A percentile compares a stretch with the other conserved stretches of the same genome.
Conservation (phyloP, 2,888 invertebrate species). For the Ypsolopha scabrella region DNA sequence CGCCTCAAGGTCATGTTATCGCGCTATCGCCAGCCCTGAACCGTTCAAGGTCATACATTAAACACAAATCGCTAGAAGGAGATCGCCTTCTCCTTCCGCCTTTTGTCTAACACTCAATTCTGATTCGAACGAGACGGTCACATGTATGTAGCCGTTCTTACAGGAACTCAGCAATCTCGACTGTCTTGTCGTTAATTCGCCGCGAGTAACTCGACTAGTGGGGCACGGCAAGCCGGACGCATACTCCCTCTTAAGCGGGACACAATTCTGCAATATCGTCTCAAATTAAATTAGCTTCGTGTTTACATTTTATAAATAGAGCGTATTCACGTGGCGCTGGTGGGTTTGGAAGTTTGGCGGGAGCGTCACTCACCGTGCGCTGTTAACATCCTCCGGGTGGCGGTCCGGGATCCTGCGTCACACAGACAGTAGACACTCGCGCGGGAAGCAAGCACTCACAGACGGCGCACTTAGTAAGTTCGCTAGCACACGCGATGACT, state of each 20-base stretch:
- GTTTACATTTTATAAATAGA: slow-evolving; percentile 68
- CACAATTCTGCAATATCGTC: slow-evolving; percentile 35
- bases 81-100: neutral
- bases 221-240: slow-evolving; percentile 33
- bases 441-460: slow-evolving; percentile 64
- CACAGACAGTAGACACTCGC: slow-evolving; percentile 68
- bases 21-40: slow-evolving; percentile 60
- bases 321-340: slow-evolving; percentile 63
- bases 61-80: neutral
- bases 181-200: slow-evolving; percentile 56
- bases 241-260: slow-evolving; percentile 40
- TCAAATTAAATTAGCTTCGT: slow-evolving; percentile 58
- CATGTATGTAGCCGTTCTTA: slow-evolving; percentile 25
- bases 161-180: slow-evolving; percentile 63
- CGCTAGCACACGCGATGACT: slow-evolving; percentile 66
- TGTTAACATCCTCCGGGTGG: slow-evolving; percentile 66
- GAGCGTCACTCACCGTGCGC: slow-evolving; percentile 61
- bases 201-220: slow-evolving; percentile 22
- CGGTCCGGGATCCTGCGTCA: slow-evolving; percentile 53
- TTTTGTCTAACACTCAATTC: neutral
- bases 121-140: neutral
- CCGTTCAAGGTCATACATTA: slow-evolving; percentile 37
- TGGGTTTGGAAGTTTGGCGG: slow-evolving; percentile 34
- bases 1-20: slow-evolving; percentile 66
- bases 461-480: slow-evolving; percentile 65